Conservation (phyloP, 2,888 invertebrate genomes). For the Trissolcus japonicus region DNA sequence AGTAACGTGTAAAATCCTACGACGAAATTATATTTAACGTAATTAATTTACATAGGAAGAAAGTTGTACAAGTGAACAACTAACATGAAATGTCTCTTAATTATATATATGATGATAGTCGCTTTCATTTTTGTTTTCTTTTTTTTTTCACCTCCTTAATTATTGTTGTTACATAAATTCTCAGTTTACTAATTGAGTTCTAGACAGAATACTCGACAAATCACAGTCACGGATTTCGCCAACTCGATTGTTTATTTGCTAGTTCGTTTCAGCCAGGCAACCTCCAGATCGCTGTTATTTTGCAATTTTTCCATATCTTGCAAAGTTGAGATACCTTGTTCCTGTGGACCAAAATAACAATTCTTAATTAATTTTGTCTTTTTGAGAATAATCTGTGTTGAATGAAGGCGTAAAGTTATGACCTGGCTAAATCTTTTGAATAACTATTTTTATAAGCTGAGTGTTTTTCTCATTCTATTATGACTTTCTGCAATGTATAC, state of each 20-base stretch:
- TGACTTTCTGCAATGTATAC: constrained; percentile 19
- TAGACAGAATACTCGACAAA: constrained; percentile 41
- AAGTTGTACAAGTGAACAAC: constrained; percentile 50
- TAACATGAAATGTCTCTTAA: constrained; percentile 37
- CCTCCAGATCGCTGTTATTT: constrained; percentile 65
- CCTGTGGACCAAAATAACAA: constrained; percentile 60
- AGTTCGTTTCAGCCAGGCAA: constrained; percentile 45
- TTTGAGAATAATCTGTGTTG: neutral
- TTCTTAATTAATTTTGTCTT: neutral
- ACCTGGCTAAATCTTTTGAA: constrained; percentile 7
- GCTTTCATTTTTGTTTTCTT: constrained; percentile 8
- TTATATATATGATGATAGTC: constrained; percentile 26
- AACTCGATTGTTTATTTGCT: constrained; percentile 14
- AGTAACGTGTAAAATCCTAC: constrained; percentile 46
- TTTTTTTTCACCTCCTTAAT: constrained; percentile 7
- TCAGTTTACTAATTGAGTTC: constrained; percentile 18
- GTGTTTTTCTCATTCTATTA: constrained; percentile 21
- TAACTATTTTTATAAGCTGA: constrained; percentile 3
- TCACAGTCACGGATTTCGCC: constrained; percentile 36
- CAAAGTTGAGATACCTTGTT: constrained; percentile 84
- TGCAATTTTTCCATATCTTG: constrained; percentile 81
- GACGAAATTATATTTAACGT: constrained; percentile 55
- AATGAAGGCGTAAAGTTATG: constrained; percentile 4
- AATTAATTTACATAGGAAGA: constrained; percentile 59
- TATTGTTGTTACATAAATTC: constrained; percentile 9